Evolutionary conservation across 2,113 vertebrate species (phyloP), one percentile per base, ranked within the genome.

Genomic region (Chelonoidis abingdonii): DNA sequence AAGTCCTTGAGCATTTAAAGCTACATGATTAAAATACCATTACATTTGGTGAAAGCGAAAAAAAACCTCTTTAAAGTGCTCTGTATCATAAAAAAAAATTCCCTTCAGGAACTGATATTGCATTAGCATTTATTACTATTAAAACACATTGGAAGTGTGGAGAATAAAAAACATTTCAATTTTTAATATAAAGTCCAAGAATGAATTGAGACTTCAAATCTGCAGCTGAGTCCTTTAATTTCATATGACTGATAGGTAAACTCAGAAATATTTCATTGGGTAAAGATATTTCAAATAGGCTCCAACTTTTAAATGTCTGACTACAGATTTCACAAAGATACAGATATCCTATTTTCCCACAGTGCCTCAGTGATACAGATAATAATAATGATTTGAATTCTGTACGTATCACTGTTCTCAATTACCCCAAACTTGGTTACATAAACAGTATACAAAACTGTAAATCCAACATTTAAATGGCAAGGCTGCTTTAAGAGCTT

Each of bases 1-100:
- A 97, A 84, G 90, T 95, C 97, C 94, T 92, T 56, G 56, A 93
- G 27, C 84, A 90, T 97, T 97, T 96, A 97, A 93, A 97, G 76
- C 78, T 86, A 90, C 88, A 86, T 89, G 96, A 97, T 97, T 97
- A 97, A 97, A 97, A 95, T 92, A 94, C 95, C 81, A 97, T 97
- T 97, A 90, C 52, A 90, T 80, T 97, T 92, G 90, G 75, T 94
- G 75, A 52, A 93, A 72, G 49, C 56, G 47, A n/a, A 10, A 1
- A 38, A 89, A 91, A 91, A 87, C 31, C 44, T 24, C 31, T 97
- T 97, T 93, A 85, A 94, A 96, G 88, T 65, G 53, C 44, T 94
- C 86, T 76, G 53, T 92, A 49, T 91, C 49, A 82, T 92, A 83
- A 83, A 84, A 92, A 75, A 87, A 92, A 50, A 49, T 47, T 57